These are phyloP conservation scores for Heloderma charlesbogerti DNA, from an alignment of 2,113 vertebrate species.

Conservation along the genomic window DNA sequence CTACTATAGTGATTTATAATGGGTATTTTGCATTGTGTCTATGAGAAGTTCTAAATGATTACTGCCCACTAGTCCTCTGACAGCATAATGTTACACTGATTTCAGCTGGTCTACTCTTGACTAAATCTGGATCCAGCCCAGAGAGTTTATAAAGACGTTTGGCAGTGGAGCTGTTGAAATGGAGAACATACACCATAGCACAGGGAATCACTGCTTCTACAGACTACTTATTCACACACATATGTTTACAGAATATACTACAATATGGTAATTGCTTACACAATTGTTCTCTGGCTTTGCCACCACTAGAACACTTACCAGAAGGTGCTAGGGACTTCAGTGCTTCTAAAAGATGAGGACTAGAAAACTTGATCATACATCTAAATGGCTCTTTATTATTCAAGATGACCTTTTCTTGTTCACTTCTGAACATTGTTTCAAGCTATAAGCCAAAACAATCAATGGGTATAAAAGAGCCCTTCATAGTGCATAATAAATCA, in stretches of 20 bases:
- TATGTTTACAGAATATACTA: not conserved
- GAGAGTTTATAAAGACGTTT: not conserved
- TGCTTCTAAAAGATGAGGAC: constrained; percentile 90
- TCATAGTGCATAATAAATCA: not conserved
- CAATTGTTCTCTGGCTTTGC: not conserved
- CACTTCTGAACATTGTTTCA: constrained; percentile 88
- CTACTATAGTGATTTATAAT: not conserved
- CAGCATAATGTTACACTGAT: too few relatives aligned
- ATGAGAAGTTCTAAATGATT: not conserved
- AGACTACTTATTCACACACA: not conserved
- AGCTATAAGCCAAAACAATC: constrained; percentile 79
- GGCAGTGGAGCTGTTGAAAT: not conserved
- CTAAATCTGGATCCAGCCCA: too few relatives aligned
- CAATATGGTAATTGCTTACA: not conserved
- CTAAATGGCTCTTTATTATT: constrained; percentile 82
- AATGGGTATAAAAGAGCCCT: not conserved
- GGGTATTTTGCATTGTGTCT: not conserved
- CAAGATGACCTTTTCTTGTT: constrained; percentile 72
- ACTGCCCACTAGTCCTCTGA: not conserved
- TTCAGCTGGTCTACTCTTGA: too few relatives aligned
- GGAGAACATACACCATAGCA: not conserved
- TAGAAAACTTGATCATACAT: constrained; percentile 90
- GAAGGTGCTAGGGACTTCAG: constrained; percentile 85
- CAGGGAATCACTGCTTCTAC: not conserved
- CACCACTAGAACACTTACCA: constrained; percentile 74